Evolutionary conservation across 2,888 invertebrate species (phyloP), one percentile per base, ranked within the genome.

Genomic region (Alloplasta piceator): DNA sequence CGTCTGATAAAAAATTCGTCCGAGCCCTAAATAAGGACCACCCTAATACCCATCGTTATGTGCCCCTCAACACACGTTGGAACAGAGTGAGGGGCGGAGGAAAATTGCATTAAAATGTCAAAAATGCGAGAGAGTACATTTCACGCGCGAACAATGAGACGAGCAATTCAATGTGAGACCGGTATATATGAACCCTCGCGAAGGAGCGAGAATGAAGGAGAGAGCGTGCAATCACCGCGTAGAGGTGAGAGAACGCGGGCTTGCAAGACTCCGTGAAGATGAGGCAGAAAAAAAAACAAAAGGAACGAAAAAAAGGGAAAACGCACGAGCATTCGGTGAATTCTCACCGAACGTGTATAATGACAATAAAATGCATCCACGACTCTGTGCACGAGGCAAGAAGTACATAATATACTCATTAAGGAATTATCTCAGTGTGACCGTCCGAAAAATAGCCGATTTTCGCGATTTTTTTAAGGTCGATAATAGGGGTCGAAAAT

Each of bases 231-330:
- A 70, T 71, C 66, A 16, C 50, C 48, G 73, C 10, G 58, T 77
- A 9, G 64, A 80, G 68, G 77, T 80, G 71, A 72, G 80, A 72
- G 56, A 68, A 80, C 80, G n/a, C n/a, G n/a, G 77, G 63, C 63
- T 68, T 14, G 76, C 41, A 38, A 16, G 36, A 41, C 9, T 46
- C 7, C 26, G 12, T 6, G 12, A 55, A 73, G 38, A 64, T 9
- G 26, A 26, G 12, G 38, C 41, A 7, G 12, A 79, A 55, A 60
- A 60, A 79, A 55, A 60, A 60, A 55, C 52, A 39, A 9, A 12
- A 52, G 38, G 56, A n/a, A 52, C 1, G 9, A 48, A 52, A 71
- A 66, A 67, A 55, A 70, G 36, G 41, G 56, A 61, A 16, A 10
- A 6, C n/a, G 2, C 1, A 12, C 55, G 43, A 50, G 16, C 73